A percentile compares a stretch with the other conserved stretches of the same genome.
Evolutionary conservation across 2,797 vertebrate genomes (phyloP).

Genomic region (Sebastiscus tertius): DNA sequence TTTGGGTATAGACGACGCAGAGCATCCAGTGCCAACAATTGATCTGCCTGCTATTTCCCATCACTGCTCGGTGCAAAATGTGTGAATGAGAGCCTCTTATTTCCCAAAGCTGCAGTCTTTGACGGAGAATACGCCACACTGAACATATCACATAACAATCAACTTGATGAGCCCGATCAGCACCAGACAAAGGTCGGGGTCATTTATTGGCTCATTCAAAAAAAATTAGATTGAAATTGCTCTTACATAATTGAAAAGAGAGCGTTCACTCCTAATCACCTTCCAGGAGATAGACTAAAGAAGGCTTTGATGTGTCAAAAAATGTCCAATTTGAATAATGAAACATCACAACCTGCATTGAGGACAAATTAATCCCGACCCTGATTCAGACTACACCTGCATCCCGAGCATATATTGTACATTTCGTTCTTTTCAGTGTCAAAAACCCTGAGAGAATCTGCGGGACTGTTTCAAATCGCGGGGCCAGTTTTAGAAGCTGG

Average conservation of each 20-base stretch:
- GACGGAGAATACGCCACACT: constrained; percentile 25
- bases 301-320: constrained; percentile 21
- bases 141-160: constrained; percentile 51
- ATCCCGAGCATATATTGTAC: constrained; percentile 19
- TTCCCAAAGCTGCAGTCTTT: constrained; percentile 37
- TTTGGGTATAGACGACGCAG: constrained; percentile 29
- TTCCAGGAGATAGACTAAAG: constrained; percentile 41
- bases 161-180: constrained; percentile 47
- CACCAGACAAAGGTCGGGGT: constrained; percentile 27
- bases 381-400: constrained; percentile 29
- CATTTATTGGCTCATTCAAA: constrained; percentile 50
- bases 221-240: constrained; percentile 42
- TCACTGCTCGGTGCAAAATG: constrained; percentile 43
- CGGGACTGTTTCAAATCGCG: constrained; percentile 20
- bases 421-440: constrained; percentile 33
- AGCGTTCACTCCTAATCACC: constrained; percentile 52
- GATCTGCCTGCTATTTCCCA: constrained; percentile 42
- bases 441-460: constrained; percentile 24
- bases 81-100: constrained; percentile 39
- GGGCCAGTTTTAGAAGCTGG: constrained; percentile 33
- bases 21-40: constrained; percentile 42
- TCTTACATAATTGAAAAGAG: constrained; percentile 58
- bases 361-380: constrained; percentile 52
- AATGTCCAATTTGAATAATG: constrained; percentile 49
- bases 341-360: constrained; percentile 40